Percentiles rank a stretch among this genome's conserved stretches.
phyloP scores from a whole-genome alignment of 1,140 invertebrate genomes.

The Hyles vespertilio region DNA sequence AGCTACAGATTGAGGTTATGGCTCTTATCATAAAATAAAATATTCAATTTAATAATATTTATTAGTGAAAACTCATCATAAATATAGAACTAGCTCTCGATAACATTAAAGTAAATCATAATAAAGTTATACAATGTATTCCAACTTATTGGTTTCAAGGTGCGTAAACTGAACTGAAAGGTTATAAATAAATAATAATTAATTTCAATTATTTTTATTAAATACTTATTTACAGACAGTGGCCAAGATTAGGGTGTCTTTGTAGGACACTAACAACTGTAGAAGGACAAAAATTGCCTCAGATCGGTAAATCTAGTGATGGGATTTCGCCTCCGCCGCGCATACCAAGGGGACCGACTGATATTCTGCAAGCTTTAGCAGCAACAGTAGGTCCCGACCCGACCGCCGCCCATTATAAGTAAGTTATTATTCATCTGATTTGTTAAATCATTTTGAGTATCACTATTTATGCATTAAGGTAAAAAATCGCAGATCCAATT shows the following conservation, averaged over 20 bases:
- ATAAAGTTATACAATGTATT: constrained; percentile 2
- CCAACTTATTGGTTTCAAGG: background rate
- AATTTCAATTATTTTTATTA: background rate
- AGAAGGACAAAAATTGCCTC: constrained; percentile 57
- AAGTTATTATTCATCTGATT: constrained; percentile 13
- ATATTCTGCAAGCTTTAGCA: constrained; percentile 87
- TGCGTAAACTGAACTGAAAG: background rate
- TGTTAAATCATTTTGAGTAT: too few relatives aligned
- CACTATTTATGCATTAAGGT: too few relatives aligned
- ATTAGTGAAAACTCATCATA: too few relatives aligned
- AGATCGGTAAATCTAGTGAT: constrained; percentile 43
- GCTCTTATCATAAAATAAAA: too few relatives aligned
- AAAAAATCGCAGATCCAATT: too few relatives aligned
- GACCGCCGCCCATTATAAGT: constrained; percentile 89
- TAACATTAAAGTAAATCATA: background rate
- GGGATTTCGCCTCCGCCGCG: constrained; percentile 77
- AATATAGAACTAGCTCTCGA: too few relatives aligned
- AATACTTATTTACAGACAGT: constrained; percentile 40
- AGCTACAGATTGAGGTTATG: too few relatives aligned
- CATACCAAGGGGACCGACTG: constrained; percentile 85
- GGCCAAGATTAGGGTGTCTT: constrained; percentile 43
- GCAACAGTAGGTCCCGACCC: constrained; percentile 84
- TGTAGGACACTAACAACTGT: constrained; percentile 49
- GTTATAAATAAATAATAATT: constrained; percentile 1
- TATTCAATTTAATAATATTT: too few relatives aligned